Conservation (phyloP, 1,140 invertebrate genomes). For the Polypedilum pembai region DNA sequence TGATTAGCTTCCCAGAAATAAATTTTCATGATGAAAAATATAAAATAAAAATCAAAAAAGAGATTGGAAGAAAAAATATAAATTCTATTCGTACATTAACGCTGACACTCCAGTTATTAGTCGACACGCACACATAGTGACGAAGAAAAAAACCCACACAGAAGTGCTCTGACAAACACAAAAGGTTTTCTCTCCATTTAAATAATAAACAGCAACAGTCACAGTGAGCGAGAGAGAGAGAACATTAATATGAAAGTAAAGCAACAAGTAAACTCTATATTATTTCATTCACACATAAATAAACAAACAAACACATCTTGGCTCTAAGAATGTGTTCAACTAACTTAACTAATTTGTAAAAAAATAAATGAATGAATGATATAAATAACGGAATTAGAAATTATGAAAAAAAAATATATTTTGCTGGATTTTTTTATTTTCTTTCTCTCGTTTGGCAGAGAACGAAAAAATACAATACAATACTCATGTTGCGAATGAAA, state of each 20-base stretch:
- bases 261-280: not conserved
- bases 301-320: not conserved
- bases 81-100: not conserved
- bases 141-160: constrained; percentile 8
- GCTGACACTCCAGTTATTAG: constrained; percentile 3
- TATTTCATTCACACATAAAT: not conserved
- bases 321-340: not conserved
- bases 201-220: too few species aligned
- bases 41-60: too few species aligned
- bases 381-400: constrained; percentile 27
- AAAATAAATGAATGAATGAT: constrained; percentile 22
- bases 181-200: too few species aligned
- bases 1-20: too few species aligned
- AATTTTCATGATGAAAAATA: too few species aligned
- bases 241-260: not conserved
- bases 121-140: not conserved
- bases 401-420: constrained; percentile 7
- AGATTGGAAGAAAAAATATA: too few species aligned
- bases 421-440: not conserved
- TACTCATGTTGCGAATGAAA: too few species aligned
- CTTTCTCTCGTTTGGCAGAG: not conserved
- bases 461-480: too few species aligned
- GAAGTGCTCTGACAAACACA: not conserved
- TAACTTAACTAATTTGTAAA: constrained; percentile 15
- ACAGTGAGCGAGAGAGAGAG: too few species aligned